Base-by-base conservation (phyloP, 2,113 vertebrate species). In the Sphyrna mokarran region DNA sequence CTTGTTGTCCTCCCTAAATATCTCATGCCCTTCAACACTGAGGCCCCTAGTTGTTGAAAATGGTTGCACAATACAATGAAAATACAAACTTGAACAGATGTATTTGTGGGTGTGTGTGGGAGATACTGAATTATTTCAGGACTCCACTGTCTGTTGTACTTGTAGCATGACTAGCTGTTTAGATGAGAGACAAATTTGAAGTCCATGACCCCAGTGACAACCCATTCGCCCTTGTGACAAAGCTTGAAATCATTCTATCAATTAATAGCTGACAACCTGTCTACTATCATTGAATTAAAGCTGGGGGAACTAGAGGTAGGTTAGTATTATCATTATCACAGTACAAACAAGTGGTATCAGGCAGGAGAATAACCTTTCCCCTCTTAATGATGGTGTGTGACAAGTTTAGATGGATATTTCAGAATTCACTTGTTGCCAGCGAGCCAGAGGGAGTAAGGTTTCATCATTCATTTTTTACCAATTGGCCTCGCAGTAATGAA, bases 371-470 rank as follows among this genome's bases (percentile, higher is more conserved):
- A 43, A 95, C 94, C 94, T 95, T 95, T 95, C 69, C 94, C 94
- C 94, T 76, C 69, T 95, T 54, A 26, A 95, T 18, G 26, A 95
- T 33, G 68, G 40, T 48, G 40, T 40, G n/a, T 72, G 94, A 72
- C 94, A 72, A 29, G 94, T 95, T 66, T 66, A 93, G 89, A 68
- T 93, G 89, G 89, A 93, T 93, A 93, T 93, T 95, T 72, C 94
- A 76, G 94, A 95, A 72, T 11, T 29, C 69, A 48, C 94, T 66
- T 16, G 14, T 93, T 93, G 61, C 89, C 61, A 90, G 13, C 4
- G 18, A 69, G 58, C 37, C 66, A 95, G 22, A 29, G 37, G 68
- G 94, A 33, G 11, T 33, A 72, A 72, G 43, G 37, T 72, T 48
- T 72, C 66, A 72, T 72, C 40, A 14, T 72, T 95, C 68, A 72